These are phyloP conservation scores for Grapholita molesta DNA, from an alignment of 1,140 invertebrate genomes.

Conservation along the genomic window DNA sequence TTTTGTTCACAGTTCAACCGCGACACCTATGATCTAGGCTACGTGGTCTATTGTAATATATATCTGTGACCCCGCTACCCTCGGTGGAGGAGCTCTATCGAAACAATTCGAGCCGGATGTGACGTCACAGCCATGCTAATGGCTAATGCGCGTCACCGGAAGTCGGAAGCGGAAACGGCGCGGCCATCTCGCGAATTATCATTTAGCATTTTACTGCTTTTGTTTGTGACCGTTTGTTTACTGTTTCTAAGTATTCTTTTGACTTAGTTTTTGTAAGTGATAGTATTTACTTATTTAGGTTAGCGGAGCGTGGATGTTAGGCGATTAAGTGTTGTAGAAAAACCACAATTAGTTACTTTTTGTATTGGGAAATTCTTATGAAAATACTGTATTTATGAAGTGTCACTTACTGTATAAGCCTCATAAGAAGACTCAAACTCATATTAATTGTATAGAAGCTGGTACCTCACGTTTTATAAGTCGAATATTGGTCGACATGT, in stretches of 20 bases:
- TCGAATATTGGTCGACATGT: too few species aligned
- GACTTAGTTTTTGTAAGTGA: not conserved
- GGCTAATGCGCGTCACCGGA: conserved; percentile 70
- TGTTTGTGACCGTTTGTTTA: conserved; percentile 6
- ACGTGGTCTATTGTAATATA: not conserved
- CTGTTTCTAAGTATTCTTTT: conserved; percentile 1
- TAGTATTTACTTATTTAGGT: not conserved
- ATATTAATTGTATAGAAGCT: too few species aligned
- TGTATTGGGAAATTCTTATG: too few species aligned
- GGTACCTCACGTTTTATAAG: too few species aligned
- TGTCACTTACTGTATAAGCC: too few species aligned
- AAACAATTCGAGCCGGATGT: conserved; percentile 39
- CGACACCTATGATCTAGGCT: too few species aligned
- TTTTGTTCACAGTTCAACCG: too few species aligned
- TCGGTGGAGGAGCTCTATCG: not conserved
- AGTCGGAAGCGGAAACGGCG: conserved; percentile 51
- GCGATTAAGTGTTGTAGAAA: too few species aligned
- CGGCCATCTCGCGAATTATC: conserved; percentile 65
- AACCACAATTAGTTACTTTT: too few species aligned
- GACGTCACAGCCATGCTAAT: conserved; percentile 68
- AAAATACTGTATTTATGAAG: too few species aligned
- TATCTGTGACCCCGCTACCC: not conserved
- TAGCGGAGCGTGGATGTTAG: not conserved
- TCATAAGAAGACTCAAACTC: too few species aligned
- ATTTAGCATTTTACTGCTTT: conserved; percentile 66